Conservation (phyloP, 1,140 invertebrate genomes). For the Sarcophaga bullata region DNA sequence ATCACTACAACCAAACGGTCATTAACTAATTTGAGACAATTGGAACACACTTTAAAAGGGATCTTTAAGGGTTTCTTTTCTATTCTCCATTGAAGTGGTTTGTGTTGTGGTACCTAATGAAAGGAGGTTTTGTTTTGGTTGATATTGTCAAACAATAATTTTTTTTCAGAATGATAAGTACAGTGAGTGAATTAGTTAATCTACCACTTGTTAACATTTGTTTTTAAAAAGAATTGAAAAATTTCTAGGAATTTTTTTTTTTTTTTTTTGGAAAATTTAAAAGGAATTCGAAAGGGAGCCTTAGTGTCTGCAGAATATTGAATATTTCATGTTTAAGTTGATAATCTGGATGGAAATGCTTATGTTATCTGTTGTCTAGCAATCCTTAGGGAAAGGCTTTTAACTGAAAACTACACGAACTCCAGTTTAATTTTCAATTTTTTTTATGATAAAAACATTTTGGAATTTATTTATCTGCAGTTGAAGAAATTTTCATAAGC, state of each 20-base stretch:
- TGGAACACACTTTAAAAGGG: not conserved
- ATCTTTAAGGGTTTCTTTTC: not conserved
- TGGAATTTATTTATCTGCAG: too few relatives aligned
- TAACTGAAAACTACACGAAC: too few relatives aligned
- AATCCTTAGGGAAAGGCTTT: too few relatives aligned
- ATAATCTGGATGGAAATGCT: not conserved
- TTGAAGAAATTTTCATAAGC: too few relatives aligned
- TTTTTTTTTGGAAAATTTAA: not conserved
- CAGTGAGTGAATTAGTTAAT: not conserved
- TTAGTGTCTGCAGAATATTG: slow-evolving; percentile 18
- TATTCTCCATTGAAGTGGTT: not conserved
- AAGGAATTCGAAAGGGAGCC: not conserved
- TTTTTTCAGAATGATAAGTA: too few relatives aligned
- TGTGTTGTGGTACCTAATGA: not conserved
- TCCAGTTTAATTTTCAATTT: too few relatives aligned
- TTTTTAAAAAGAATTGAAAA: not conserved
- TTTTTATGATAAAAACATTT: too few relatives aligned
- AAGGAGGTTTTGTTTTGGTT: slow-evolving; percentile 37
- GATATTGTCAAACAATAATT: slow-evolving; percentile 20
- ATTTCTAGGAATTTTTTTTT: slow-evolving; percentile 17
- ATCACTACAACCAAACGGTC: not conserved
- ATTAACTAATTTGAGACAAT: slow-evolving; percentile 37
- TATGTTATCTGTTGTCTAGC: too few relatives aligned
- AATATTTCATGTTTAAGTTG: slow-evolving; percentile 19
- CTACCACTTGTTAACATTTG: slow-evolving; percentile 32